phyloP scores from a whole-genome alignment of 2,797 vertebrate genomes.

The Loriculus beryllinus region DNA sequence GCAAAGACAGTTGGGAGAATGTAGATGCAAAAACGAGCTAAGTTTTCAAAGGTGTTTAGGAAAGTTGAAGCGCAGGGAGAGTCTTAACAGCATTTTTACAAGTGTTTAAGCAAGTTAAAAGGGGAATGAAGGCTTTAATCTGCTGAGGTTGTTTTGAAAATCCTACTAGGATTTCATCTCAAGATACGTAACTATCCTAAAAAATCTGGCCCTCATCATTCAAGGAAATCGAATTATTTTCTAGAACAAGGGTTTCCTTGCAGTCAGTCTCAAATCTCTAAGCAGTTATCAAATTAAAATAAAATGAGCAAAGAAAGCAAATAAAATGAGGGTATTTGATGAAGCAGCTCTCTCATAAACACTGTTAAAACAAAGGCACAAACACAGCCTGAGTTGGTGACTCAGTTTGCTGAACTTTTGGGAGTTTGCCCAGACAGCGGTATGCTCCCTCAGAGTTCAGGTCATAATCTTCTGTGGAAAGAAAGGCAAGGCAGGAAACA shows the following conservation, averaged over 20 bases:
- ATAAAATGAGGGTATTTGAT: constrained; percentile 18
- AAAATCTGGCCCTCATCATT: neutral
- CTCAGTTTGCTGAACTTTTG: neutral
- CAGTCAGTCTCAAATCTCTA: neutral
- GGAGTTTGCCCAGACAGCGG: neutral
- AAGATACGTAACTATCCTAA: neutral
- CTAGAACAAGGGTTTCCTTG: neutral
- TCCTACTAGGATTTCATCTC: neutral
- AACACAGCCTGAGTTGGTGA: neutral
- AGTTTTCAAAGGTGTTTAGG: neutral
- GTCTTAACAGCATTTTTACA: neutral
- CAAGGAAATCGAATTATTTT: constrained; percentile 21
- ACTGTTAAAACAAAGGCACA: neutral
- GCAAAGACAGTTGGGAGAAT: neutral
- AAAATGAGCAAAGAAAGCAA: constrained; percentile 6
- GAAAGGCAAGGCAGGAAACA: neutral
- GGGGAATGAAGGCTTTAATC: neutral
- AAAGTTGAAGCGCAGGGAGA: neutral
- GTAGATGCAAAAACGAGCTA: neutral
- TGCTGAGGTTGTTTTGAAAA: constrained; percentile 5
- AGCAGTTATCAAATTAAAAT: constrained; percentile 33
- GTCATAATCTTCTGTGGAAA: neutral
- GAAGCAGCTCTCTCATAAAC: constrained; percentile 7
- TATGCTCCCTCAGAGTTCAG: neutral
- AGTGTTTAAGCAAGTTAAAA: constrained; percentile 12